Percentiles rank a stretch among this genome's conserved stretches.
Conservation (phyloP, 2,797 vertebrate species). For the Botia kubotai region DNA sequence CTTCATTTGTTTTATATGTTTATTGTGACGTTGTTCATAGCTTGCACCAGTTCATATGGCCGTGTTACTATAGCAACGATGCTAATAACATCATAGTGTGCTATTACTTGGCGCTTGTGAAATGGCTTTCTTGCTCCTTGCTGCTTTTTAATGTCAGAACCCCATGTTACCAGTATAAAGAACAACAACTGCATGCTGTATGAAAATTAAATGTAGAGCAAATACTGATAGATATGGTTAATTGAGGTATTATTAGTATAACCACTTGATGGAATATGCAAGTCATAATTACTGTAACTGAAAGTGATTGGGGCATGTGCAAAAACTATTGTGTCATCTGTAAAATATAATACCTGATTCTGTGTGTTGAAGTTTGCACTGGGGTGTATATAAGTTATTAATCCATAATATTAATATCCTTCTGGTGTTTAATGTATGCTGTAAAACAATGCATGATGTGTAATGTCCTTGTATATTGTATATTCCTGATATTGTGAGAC, state of each 20-base stretch:
- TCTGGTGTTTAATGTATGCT: not conserved
- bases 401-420: not conserved
- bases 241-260: no score
- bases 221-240: no score
- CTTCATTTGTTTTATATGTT: not conserved
- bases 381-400: not conserved
- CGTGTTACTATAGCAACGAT: not conserved
- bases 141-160: not conserved
- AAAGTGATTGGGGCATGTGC: not conserved
- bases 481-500: not conserved
- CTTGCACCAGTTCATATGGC: not conserved
- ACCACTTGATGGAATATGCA: no score
- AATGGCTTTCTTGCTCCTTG: not conserved
- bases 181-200: not conserved
- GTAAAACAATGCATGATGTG: not conserved
- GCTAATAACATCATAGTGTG: not conserved
- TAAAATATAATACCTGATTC: not conserved
- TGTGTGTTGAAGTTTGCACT: not conserved
- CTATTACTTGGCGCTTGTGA: constrained; percentile 1
- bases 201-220: not conserved
- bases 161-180: not conserved
- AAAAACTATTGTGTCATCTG: not conserved
- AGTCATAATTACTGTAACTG: not conserved
- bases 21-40: not conserved
- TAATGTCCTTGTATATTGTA: not conserved